A percentile compares a stretch with the other conserved stretches of the same genome.
Evolutionary conservation across 1,140 invertebrate genomes (phyloP).

Genomic region (Diabrotica virgifera): DNA sequence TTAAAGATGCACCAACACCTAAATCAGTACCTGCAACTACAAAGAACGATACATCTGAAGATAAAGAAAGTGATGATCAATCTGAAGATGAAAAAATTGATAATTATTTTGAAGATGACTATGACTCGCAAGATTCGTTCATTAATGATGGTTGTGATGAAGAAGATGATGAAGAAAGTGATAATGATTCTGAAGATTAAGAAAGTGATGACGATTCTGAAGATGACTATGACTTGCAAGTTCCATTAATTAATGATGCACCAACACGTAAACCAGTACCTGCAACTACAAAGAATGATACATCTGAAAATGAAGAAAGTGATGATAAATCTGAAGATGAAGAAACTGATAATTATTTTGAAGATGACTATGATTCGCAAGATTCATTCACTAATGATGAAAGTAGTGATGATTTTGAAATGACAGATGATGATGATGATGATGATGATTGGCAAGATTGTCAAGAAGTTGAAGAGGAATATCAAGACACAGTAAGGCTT

Average conservation of each 20-base stretch:
- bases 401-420: constrained; percentile 22
- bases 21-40: too few species aligned
- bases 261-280: too few species aligned
- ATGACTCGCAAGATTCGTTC: too few species aligned
- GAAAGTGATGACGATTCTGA: constrained; percentile 16
- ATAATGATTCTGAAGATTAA: too few species aligned
- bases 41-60: neutral
- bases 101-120: too few species aligned
- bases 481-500: constrained; percentile 16
- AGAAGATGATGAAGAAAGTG: too few species aligned
- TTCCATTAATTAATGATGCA: constrained; percentile 23
- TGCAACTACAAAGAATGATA: too few species aligned
- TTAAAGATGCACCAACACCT: too few species aligned
- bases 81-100: neutral
- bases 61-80: neutral
- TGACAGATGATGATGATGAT: constrained; percentile 6
- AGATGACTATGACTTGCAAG: constrained; percentile 22
- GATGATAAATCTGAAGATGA: neutral
- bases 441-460: constrained; percentile 23
- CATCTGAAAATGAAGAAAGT: neutral
- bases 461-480: constrained; percentile 16
- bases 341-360: neutral
- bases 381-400: constrained; percentile 22
- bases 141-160: too few species aligned
- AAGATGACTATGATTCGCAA: constrained; percentile 20